Conservation (phyloP, 2,797 vertebrate species). For the Enteromius treurensis region DNA sequence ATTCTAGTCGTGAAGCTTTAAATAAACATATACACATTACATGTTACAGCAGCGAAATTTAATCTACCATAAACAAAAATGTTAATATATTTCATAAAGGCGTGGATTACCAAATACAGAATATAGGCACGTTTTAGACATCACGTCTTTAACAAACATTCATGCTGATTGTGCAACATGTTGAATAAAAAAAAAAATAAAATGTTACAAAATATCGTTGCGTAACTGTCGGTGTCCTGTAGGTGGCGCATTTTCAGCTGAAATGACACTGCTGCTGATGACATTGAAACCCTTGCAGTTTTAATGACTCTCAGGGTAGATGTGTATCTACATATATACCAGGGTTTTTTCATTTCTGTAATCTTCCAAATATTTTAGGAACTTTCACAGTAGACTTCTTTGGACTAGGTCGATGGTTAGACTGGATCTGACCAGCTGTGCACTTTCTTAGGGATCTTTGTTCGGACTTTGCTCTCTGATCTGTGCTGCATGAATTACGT, state of each 20-base stretch:
- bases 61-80: neutral
- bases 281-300: neutral
- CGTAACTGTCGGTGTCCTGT: neutral
- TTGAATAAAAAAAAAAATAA: neutral
- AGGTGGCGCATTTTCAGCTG: constrained; percentile 25
- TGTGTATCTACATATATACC: neutral
- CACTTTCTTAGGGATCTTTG: neutral
- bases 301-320: neutral
- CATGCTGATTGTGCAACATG: neutral
- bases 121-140: neutral
- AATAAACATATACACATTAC: neutral
- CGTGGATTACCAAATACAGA: neutral
- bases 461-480: constrained; percentile 36
- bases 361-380: neutral
- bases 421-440: neutral
- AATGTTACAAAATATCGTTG: constrained; percentile 24
- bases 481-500: constrained; percentile 1
- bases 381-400: neutral
- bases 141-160: neutral
- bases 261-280: neutral
- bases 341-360: neutral
- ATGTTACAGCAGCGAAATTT: neutral
- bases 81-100: neutral
- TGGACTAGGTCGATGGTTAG: neutral
- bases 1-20: neutral